Conservation (phyloP, 2,797 vertebrate genomes). For the Arremon aurantiirostris region DNA sequence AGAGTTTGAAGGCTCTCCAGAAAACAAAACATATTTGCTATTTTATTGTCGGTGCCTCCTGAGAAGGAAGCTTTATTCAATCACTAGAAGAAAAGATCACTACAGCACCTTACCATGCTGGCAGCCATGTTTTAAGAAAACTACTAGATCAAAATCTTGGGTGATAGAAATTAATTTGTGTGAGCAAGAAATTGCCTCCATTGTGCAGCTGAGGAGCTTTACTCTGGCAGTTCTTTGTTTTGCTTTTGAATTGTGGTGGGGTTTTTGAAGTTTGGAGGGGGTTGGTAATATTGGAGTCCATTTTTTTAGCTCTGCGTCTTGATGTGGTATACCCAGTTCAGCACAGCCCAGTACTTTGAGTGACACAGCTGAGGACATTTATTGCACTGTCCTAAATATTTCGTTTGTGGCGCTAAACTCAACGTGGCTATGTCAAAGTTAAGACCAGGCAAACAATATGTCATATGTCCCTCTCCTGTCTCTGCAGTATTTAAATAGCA, state of each 20-base stretch:
- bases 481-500: not conserved
- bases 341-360: not conserved
- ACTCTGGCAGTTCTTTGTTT: not conserved
- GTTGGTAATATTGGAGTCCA: not conserved
- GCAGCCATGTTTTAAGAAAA: not conserved
- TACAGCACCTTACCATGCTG: not conserved
- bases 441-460: not conserved
- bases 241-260: not conserved
- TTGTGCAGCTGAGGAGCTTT: not conserved
- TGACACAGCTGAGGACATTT: not conserved
- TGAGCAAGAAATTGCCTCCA: rapidly evolving
- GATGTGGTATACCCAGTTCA: not conserved
- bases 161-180: not conserved
- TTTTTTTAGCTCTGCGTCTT: not conserved
- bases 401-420: not conserved
- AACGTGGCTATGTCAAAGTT: not conserved
- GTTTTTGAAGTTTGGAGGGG: not conserved
- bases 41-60: not conserved
- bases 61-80: not conserved
- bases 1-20: not conserved
- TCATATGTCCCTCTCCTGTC: not conserved
- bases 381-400: not conserved
- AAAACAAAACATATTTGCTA: not conserved
- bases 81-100: not conserved
- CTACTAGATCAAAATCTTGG: not conserved